phyloP scores from a whole-genome alignment of 2,113 vertebrate species.

The Aptenodytes patagonicus region DNA sequence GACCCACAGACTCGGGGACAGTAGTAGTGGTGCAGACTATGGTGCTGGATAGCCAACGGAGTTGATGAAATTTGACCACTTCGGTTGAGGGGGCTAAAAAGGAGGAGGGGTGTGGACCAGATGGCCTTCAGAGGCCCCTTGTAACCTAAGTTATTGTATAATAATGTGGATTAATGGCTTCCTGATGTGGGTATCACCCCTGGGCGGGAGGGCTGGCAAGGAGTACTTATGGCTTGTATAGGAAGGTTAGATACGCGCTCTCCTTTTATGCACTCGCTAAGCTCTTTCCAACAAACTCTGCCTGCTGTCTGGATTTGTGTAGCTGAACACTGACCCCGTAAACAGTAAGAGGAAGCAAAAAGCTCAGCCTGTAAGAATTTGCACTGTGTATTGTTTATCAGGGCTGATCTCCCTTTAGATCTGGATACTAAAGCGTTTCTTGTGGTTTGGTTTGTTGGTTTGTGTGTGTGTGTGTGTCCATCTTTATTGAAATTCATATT shows the following conservation, averaged over 20 bases:
- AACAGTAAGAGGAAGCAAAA: neutral
- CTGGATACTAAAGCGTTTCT: neutral
- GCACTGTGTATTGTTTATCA: neutral
- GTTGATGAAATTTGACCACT: neutral
- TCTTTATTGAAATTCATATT: neutral
- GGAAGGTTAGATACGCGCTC: neutral
- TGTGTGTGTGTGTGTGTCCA: neutral
- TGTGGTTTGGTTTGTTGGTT: neutral
- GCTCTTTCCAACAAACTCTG: neutral
- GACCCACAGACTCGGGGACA: fast-evolving
- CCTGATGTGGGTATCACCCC: neutral
- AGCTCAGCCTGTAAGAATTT: neutral
- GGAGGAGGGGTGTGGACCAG: neutral
- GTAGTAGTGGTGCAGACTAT: neutral
- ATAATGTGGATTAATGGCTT: neutral
- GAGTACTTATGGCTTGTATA: fast-evolving
- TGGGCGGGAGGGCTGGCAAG: neutral
- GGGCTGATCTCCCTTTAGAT: neutral
- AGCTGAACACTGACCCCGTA: neutral
- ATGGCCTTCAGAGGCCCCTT: neutral
- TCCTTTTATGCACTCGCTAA: neutral
- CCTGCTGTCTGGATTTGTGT: neutral
- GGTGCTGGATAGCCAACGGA: neutral
- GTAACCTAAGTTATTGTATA: neutral
- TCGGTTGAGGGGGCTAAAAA: neutral